Evolutionary conservation across 2,113 vertebrate species (phyloP), one percentile per base, ranked within the genome.

Genomic region (Morphnarchus princeps): DNA sequence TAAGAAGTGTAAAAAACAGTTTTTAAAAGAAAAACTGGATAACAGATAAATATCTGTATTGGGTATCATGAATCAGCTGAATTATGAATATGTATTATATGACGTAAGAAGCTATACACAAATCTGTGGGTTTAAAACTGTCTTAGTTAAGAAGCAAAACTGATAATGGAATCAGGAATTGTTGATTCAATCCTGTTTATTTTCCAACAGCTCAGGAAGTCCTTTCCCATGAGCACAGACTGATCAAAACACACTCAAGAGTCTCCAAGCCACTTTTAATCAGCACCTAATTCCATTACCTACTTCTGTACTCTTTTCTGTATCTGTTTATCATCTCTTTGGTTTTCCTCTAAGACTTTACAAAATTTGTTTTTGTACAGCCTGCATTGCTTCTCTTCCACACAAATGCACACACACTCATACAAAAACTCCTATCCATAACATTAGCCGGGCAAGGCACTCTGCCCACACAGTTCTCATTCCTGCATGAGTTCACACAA

Each of bases 381-480:
- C 4, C 3, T 20, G 16, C 7, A 0, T 40, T 89, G 34, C 77
- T 87, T 59, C 50, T 58, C 69, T 82, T 88, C 57, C 52, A 38
- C 69, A 58, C 77, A 54, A 55, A 50, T 0, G 2, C 45, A 19
- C 67, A 24, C 24, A 20, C 24, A 1, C 25, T 82, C 52, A 42
- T 38, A 65, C 54, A 78, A 88, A 76, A 45, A 31, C 92, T 87
- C 21, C 63, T 61, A 25, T n/a, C 49, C 84, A 21, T 16, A 74
- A 65, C n/a, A 29, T 25, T 2, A 13, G 50, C 45, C 3, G 3
- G 90, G 42, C 50, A 72, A 91, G 65, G 90, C 87, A 52, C 62
- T 47, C 92, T 71, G 92, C 90, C 96, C 84, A 93, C 93, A 72
- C 77, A 87, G 11, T n/a, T 73, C 77, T 94, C 81, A 71, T 76